These are phyloP conservation scores for Chrysomallon squamiferum DNA, from an alignment of 1,140 invertebrate genomes.

Conservation along the genomic window DNA sequence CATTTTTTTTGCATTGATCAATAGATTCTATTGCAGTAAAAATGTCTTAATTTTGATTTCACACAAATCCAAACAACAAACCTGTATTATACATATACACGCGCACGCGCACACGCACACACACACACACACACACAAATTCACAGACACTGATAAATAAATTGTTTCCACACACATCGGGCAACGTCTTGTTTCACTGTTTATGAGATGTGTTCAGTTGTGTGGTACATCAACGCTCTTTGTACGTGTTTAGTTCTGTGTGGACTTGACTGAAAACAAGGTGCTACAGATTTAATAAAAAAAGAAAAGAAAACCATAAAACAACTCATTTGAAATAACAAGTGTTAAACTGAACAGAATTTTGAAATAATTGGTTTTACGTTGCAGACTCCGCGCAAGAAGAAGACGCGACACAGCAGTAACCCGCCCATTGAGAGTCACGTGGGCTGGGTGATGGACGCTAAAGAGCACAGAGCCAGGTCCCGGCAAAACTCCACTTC, in stretches of 20 bases:
- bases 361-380: too few relatives aligned
- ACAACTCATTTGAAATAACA: not conserved
- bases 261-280: not conserved
- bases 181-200: not conserved
- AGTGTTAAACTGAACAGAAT: not conserved
- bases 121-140: too few relatives aligned
- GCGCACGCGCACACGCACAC: too few relatives aligned
- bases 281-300: not conserved
- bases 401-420: slow-evolving; percentile 89
- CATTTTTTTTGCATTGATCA: too few relatives aligned
- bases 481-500: slow-evolving; percentile 52
- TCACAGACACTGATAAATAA: too few relatives aligned
- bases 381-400: slow-evolving; percentile 73
- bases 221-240: not conserved
- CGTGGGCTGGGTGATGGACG: slow-evolving; percentile 87
- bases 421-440: slow-evolving; percentile 95
- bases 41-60: too few relatives aligned
- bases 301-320: not conserved
- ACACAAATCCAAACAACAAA: too few relatives aligned
- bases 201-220: not conserved
- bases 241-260: not conserved
- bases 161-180: too few relatives aligned
- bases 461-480: slow-evolving; percentile 52
- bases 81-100: too few relatives aligned
- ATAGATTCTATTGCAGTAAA: too few relatives aligned